Evolutionary conservation across 2,113 vertebrate genomes (phyloP), one percentile per base, ranked within the genome.

Genomic region (Clarias macrocephalus): DNA sequence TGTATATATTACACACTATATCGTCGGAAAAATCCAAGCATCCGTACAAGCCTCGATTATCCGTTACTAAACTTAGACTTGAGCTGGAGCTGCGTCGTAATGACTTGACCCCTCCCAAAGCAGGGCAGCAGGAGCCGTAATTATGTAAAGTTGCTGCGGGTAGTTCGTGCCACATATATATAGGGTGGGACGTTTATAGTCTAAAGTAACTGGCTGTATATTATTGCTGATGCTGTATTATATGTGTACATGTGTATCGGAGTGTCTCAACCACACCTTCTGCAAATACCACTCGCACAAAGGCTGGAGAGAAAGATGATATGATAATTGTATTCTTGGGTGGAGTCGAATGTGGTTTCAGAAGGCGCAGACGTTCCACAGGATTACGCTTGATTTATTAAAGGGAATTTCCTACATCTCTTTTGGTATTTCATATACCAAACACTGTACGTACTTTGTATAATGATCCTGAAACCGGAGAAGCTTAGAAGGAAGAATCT

Each of bases 261-360:
- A 79, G 54, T 68, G 33, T 25, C 30, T 59, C 63, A 52, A 52
- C 19, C 16, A 66, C 81, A 77, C 37, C 79, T 42, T 79, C 72
- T 62, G 52, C 37, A 7, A 19, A 59, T 76, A 75, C 70, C 76
- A 25, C 68, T 30, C n/a, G 59, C 59, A 84, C 48, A 84, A 89
- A 87, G 63, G 59, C 82, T 19, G 84, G 48, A 79, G 76, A 52
- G 79, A 87, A 87, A 80, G 70, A 85, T 85, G 86, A 66, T 88
- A 85, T 89, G 86, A 87, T 86, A 90, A 90, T 88, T 84, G 80
- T 83, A 87, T 77, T 65, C 79, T 54, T 54, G 88, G 83, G 88
- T 87, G 79, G 86, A 88, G 84, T 84, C 86, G 48, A 83, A 72
- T 63, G 60, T 89, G 88, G 87, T 88, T 82, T 87, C 84, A 88